These are phyloP conservation scores for Neuroterus valhalla DNA, from an alignment of 1,140 invertebrate genomes.

Conservation along the genomic window DNA sequence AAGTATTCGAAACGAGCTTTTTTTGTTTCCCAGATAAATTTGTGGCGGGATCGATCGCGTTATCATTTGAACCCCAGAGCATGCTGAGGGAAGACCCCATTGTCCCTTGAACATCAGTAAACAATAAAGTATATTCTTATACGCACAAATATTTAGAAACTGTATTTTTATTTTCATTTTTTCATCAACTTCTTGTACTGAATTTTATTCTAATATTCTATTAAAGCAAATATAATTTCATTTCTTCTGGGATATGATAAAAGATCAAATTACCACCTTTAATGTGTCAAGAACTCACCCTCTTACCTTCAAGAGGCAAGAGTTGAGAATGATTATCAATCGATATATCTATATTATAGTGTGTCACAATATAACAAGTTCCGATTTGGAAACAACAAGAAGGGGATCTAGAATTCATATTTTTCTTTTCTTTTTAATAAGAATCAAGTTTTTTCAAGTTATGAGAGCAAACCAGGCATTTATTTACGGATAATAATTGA, in stretches of 20 bases:
- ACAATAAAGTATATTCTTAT: not conserved
- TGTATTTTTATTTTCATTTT: not conserved
- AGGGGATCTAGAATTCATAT: too few species aligned
- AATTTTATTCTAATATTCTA: conserved; percentile 35
- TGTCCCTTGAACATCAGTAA: conserved; percentile 39
- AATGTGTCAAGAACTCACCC: not conserved
- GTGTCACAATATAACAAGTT: too few species aligned
- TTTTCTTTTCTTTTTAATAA: too few species aligned
- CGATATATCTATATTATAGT: too few species aligned
- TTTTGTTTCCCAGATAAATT: conserved; percentile 74
- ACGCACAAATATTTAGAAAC: not conserved
- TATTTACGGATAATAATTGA: too few species aligned
- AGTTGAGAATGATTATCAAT: too few species aligned
- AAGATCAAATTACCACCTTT: conserved; percentile 39
- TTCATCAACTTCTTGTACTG: too few species aligned
- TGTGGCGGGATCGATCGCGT: conserved; percentile 68
- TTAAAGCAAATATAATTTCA: conserved; percentile 2
- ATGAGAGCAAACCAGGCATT: too few species aligned
- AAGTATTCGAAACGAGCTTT: conserved; percentile 72
- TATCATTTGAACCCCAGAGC: conserved; percentile 56
- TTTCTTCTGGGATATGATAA: conserved; percentile 31
- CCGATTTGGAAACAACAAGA: too few species aligned
- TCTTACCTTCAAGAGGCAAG: too few species aligned
- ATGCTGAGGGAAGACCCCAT: conserved; percentile 60
- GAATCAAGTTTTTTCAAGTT: too few species aligned